Base-by-base conservation (phyloP, 2,113 vertebrate species). In the Daubentonia madagascariensis region DNA sequence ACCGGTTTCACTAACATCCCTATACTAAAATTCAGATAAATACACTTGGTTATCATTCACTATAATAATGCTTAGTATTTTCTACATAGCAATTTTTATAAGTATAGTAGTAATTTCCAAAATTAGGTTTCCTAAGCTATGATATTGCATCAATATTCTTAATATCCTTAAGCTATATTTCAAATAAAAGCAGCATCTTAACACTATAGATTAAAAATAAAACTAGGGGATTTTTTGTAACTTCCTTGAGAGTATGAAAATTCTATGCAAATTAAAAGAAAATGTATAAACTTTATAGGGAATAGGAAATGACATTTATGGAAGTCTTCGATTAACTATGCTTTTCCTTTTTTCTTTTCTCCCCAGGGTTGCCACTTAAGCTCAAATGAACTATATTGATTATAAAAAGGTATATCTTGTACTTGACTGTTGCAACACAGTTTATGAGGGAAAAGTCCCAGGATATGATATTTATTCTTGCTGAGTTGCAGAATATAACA, bases 401-500 rank as follows among this genome's bases (percentile, higher is more conserved):
- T 97, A 67, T 85, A 85, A 65, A 91, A 95, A 96, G 6, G 20
- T 93, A 40, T 81, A 80, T n/a, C 40, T 80, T 96, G 23, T 73
- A 68, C 11, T 91, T 70, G 32, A 94, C 23, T 90, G 54, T 70
- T 78, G 10, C 68, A 57, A 76, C 35, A 97, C 1, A 95, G 37
- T 83, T 98, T 94, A 43, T 67, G 45, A 88, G 61, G 28, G 17
- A 92, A 95, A 80, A 92, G 5, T 94, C 54, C 54, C 85, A 94
- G n/a, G 81, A 86, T 95, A 87, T 87, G 25, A 5, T 96, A 70
- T 96, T 94, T 96, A 94, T 96, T 97, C 84, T 96, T 92, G 94
- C 92, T 96, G 87, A 96, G 52, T 88, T 96, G 59, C 54, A 95
- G 87, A 92, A 90, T 91, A 91, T 96, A 95, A 73, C 68, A 89